phyloP scores from a whole-genome alignment of 2,888 invertebrate species.

The Lasioglossum leucozonium region DNA sequence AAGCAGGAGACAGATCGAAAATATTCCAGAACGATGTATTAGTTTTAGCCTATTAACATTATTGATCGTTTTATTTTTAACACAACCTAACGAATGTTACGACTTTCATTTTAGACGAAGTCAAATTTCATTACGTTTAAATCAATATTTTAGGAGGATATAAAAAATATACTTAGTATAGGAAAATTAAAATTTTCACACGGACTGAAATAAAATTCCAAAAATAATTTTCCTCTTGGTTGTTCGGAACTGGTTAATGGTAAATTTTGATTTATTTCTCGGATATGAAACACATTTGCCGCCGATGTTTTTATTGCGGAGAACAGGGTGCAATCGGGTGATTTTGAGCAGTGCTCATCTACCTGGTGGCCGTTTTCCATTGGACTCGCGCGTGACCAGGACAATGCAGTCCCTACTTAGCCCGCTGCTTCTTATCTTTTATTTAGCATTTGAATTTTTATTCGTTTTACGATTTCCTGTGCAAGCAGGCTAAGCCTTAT shows the following conservation, averaged over 20 bases:
- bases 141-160: too few relatives aligned
- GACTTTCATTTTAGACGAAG: too few relatives aligned
- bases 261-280: constrained; percentile 33
- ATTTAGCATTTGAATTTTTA: constrained; percentile 79
- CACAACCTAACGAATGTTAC: too few relatives aligned
- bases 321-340: constrained; percentile 46
- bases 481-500: constrained; percentile 70
- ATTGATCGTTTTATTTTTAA: too few relatives aligned
- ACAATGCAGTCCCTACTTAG: constrained; percentile 80
- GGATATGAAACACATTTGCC: constrained; percentile 32
- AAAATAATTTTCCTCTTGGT: background rate
- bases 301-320: constrained; percentile 60
- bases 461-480: constrained; percentile 80
- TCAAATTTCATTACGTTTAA: too few relatives aligned
- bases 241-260: too few relatives aligned
- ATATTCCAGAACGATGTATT: too few relatives aligned
- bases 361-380: constrained; percentile 71
- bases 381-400: constrained; percentile 79
- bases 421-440: constrained; percentile 72
- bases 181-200: too few relatives aligned
- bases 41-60: too few relatives aligned
- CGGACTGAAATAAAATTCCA: background rate
- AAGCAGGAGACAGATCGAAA: too few relatives aligned
- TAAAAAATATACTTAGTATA: too few relatives aligned
- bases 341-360: constrained; percentile 56